phyloP scores from a whole-genome alignment of 2,888 invertebrate species.

The Gibbula magus region DNA sequence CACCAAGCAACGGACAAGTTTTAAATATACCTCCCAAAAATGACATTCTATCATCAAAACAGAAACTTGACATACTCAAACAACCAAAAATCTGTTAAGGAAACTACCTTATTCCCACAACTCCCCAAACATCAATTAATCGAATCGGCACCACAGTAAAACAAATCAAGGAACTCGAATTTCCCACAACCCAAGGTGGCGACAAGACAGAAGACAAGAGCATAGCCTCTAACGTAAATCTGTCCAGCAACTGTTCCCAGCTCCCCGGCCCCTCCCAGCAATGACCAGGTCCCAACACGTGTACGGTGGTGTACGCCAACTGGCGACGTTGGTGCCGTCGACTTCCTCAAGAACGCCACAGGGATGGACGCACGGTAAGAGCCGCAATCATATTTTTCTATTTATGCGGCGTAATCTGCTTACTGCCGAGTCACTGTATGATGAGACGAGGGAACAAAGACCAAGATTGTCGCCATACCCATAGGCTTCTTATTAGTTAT shows the following conservation, averaged over 20 bases:
- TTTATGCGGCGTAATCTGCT: constrained; percentile 21
- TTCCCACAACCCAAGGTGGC: no score
- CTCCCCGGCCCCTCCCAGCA: neutral
- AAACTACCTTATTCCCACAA: no score
- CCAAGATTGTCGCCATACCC: constrained; percentile 5
- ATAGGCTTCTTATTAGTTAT: constrained; percentile 26
- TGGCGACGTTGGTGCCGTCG: neutral
- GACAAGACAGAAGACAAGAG: no score
- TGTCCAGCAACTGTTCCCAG: neutral
- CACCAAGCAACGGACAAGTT: no score
- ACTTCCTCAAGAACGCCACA: neutral
- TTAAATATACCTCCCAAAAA: no score
- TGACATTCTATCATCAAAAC: no score
- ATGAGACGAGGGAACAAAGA: constrained; percentile 9
- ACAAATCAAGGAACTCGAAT: no score
- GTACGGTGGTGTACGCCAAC: neutral
- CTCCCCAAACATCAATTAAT: no score
- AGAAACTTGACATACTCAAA: no score
- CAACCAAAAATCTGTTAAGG: no score
- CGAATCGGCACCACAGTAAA: no score
- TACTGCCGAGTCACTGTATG: constrained; percentile 14
- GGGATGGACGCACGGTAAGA: neutral
- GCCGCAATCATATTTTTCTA: constrained; percentile 26
- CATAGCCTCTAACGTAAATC: no score
- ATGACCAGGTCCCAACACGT: neutral